A percentile compares a stretch with the other conserved stretches of the same genome.
Conservation (phyloP, 1,140 invertebrate species). For the Drosophila nasuta region DNA sequence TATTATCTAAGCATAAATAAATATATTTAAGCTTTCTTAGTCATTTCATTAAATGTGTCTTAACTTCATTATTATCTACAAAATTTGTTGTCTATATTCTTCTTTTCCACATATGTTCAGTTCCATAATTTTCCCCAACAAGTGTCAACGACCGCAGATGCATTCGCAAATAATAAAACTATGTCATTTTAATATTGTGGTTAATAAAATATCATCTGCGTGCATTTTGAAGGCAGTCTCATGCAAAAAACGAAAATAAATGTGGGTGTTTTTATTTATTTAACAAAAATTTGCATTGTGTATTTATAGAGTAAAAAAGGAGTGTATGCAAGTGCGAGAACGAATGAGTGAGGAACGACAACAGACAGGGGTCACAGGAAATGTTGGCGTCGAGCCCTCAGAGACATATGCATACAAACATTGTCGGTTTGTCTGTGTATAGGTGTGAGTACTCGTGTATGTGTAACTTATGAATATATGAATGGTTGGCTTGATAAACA, state of each 20-base stretch:
- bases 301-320: slow-evolving; percentile 22
- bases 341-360: neutral
- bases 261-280: slow-evolving; percentile 10
- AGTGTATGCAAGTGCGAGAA: neutral
- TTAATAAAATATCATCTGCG: slow-evolving; percentile 19
- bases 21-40: too few species aligned
- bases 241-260: slow-evolving; percentile 1
- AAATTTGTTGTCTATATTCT: too few species aligned
- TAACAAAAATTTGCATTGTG: slow-evolving; percentile 23
- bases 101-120: neutral
- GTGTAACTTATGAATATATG: slow-evolving; percentile 51
- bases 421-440: neutral
- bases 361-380: neutral
- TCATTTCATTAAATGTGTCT: too few species aligned
- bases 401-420: slow-evolving; percentile 9
- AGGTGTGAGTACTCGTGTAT: slow-evolving; percentile 1
- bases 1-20: too few species aligned
- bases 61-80: too few species aligned
- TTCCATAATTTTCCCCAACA: neutral
- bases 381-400: neutral
- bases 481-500: slow-evolving; percentile 40
- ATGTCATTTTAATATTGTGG: slow-evolving; percentile 15
- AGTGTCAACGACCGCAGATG: slow-evolving; percentile 15
- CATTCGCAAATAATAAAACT: neutral
- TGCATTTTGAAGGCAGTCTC: slow-evolving; percentile 11